Base-by-base conservation (phyloP, 1,140 invertebrate genomes). In the Temnothorax curvispinosus region DNA sequence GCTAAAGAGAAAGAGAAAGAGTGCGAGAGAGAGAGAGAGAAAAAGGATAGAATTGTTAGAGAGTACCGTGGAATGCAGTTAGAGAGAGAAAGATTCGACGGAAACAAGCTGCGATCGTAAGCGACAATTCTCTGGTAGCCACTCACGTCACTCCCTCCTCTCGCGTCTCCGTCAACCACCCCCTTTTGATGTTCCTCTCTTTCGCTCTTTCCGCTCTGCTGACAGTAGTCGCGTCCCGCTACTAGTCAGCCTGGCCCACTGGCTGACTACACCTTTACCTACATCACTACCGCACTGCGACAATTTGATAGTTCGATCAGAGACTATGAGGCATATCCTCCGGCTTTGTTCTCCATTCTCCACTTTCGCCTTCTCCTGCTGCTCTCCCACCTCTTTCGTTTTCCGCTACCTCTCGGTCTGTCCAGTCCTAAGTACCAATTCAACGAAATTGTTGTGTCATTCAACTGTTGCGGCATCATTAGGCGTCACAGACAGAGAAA, bases 271-370 rank as follows among this genome's bases (percentile, higher is more conserved):
- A 92, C 72, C 87, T 89, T 78, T 91, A 86, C 88, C 91, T 92
- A 92, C 82, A 90, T 80, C 86, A 82, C 92, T 92, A 93, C 92
- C 93, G 93, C 93, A 93, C 88, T 93, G 93, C 93, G 93, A 93
- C 93, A 93, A 93, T 93, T 92, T 92, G 92, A 93, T 93, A 90
- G 91, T 89, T 92, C 91, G 91, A 92, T 93, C 89, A 87, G 80
- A 86, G 54, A 77, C 76, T 62, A 87, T 71, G 86, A 41, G 80
- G 69, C 64, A 85, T 80, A 85, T 90, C 91, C 87, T 81, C 77
- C 67, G 85, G 9, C 67, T 81, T 32, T 56, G 35, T 47, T 56
- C 56, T 15, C 56, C 5, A 11, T 6, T 8, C 54, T 47, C n/a
- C 41, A 27, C n/a, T 27, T 21, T 18, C 18, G 11, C 21, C 35